Base-by-base conservation (phyloP, 2,888 invertebrate genomes). In the Melolontha melolontha region DNA sequence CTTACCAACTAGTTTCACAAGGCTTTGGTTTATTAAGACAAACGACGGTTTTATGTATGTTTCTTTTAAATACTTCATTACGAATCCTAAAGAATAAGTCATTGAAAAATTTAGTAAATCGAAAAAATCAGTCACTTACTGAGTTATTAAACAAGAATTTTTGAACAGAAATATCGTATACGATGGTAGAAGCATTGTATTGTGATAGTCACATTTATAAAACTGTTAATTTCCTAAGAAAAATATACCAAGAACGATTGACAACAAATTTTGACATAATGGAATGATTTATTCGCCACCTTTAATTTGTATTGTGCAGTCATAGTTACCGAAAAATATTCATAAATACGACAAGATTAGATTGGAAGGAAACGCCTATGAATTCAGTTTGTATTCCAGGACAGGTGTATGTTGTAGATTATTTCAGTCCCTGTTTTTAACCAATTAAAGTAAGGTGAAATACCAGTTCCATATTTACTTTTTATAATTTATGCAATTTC, bases 191-290 rank as follows among this genome's bases (percentile, higher is more conserved):
- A 40, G 5, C 55, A 59, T 59, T 59, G 42, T 59, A 44, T 44
- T 27, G 29, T 27, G 14, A 14, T 44, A 59, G 16, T 59, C 29
- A 59, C 59, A 59, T 59, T 59, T 59, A 59, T 14, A 29, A 59
- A 27, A 59, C 42, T 44, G 12, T 42, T 39, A 14, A 59, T 57
- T 42, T 59, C 59, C 29, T 27, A 47, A 57, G 14, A 29, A 59
- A 57, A 14, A 29, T 42, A 29, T 8, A 44, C 44, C 59, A 10
- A 44, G 27, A 59, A 12, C n/a, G 27, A 27, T 10, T 59, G 59
- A 59, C 59, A 59, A 59, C 29, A 14, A 47, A 59, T 59, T 59
- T 59, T 59, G 59, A 59, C 59, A 44, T 59, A 59, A 16, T 14
- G 11, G 29, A 29, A 44, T 14, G 42, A 47, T 41, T 29, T 59